A percentile compares a stretch with the other conserved stretches of the same genome.
phyloP scores from a whole-genome alignment of 2,113 vertebrate genomes.

The Hypocryptadius cinnamomeus region DNA sequence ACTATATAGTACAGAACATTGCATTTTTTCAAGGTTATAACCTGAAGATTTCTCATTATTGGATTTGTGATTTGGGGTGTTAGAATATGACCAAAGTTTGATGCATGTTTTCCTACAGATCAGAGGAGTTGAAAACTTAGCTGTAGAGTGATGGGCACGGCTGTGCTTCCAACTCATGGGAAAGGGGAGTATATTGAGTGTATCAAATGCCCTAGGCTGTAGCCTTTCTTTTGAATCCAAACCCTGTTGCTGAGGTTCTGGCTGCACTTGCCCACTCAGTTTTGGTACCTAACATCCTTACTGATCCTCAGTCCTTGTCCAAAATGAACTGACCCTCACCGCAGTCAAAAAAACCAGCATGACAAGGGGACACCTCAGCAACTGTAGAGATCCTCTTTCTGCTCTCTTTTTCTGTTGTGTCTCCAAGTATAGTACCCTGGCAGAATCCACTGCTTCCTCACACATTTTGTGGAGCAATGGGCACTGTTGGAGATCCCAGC shows the following conservation, averaged over 20 bases:
- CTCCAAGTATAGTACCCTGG: neutral
- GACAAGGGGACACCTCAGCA: neutral
- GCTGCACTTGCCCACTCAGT: rapidly evolving
- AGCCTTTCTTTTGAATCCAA: neutral
- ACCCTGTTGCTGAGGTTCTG: neutral
- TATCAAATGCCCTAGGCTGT: neutral
- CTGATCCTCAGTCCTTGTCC: neutral
- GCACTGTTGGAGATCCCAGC: neutral
- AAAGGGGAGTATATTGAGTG: neutral
- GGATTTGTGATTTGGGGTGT: neutral
- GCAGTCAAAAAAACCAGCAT: neutral
- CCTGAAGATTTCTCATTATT: neutral
- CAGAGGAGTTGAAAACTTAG: neutral
- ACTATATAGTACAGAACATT: neutral
- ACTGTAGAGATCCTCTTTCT: neutral
- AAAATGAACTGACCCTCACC: rapidly evolving
- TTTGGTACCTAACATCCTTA: neutral
- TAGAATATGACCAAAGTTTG: neutral
- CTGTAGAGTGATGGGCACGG: neutral
- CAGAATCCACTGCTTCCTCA: neutral
- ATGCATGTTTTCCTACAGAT: neutral
- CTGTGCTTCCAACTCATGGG: neutral
- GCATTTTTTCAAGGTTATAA: neutral
- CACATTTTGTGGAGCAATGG: neutral
- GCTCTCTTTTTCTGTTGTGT: neutral